phyloP scores from a whole-genome alignment of 2,113 vertebrate species.

The Rhea pennata region DNA sequence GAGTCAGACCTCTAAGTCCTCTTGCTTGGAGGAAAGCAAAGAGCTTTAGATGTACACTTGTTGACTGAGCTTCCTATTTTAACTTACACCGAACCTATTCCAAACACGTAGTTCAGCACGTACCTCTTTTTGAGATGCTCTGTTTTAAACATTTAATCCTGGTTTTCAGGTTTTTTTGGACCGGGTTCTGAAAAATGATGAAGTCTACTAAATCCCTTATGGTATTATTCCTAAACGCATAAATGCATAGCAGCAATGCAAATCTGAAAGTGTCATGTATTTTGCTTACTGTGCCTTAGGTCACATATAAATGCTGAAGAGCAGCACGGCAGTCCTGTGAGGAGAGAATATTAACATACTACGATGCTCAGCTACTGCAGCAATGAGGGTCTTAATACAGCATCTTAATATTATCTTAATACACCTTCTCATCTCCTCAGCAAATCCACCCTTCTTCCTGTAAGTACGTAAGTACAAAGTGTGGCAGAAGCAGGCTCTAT shows the following conservation, averaged over 20 bases:
- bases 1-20: not conserved
- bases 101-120: not conserved
- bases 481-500: not conserved
- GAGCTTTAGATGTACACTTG: not conserved
- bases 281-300: not conserved
- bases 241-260: not conserved
- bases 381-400: not conserved
- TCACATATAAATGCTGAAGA: not conserved
- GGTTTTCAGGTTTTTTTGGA: accelerated
- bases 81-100: not conserved
- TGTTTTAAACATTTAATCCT: not conserved
- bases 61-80: not conserved
- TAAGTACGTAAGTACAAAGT: not conserved
- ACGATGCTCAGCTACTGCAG: not conserved
- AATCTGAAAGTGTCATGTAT: not conserved
- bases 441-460: not conserved
- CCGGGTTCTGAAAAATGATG: not conserved
- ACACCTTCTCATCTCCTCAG: not conserved
- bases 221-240: not conserved
- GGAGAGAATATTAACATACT: not conserved
- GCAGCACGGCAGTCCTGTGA: not conserved
- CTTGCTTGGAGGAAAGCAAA: not conserved
- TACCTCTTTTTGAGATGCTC: not conserved
- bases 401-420: too few species aligned
- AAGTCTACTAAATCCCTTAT: not conserved